Conservation (phyloP, 2,113 vertebrate genomes). For the Promerops cafer region DNA sequence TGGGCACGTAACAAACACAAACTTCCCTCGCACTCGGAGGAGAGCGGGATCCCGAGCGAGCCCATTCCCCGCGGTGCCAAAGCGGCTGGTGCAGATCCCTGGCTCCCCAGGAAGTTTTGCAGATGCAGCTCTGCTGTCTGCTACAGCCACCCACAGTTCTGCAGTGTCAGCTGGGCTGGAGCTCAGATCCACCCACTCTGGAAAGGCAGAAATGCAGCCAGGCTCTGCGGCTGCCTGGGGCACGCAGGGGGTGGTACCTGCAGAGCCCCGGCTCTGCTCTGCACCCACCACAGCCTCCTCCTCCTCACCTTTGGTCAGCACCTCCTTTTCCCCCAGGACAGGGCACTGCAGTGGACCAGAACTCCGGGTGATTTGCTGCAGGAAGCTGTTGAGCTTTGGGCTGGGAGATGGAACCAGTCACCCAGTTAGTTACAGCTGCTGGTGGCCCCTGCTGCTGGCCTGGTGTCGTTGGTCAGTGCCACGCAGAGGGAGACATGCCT, state of each 20-base stretch:
- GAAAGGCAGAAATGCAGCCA: not conserved
- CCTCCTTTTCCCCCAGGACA: not conserved
- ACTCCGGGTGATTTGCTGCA: not conserved
- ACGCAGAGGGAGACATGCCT: not conserved
- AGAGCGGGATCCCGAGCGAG: not conserved
- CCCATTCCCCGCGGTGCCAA: not conserved
- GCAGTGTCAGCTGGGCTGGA: conserved; percentile 41
- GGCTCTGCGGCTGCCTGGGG: not conserved
- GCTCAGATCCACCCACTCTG: conserved; percentile 14
- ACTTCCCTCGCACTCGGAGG: not conserved
- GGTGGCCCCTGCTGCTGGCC: not conserved
- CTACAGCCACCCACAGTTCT: conserved; percentile 32
- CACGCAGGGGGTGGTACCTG: not conserved
- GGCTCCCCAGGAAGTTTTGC: not conserved
- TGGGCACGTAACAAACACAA: not conserved
- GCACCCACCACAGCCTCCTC: not conserved
- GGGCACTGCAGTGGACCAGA: not conserved
- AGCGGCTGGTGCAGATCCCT: not conserved
- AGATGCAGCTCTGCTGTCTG: conserved; percentile 24
- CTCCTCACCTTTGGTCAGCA: not conserved
- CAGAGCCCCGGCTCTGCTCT: rapidly evolving
- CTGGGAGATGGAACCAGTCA: not conserved
- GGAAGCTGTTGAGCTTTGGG: not conserved
- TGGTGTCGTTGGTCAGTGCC: not conserved
- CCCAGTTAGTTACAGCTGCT: not conserved